phyloP scores from a whole-genome alignment of 2,888 invertebrate genomes.

The Entomobrya proxima region DNA sequence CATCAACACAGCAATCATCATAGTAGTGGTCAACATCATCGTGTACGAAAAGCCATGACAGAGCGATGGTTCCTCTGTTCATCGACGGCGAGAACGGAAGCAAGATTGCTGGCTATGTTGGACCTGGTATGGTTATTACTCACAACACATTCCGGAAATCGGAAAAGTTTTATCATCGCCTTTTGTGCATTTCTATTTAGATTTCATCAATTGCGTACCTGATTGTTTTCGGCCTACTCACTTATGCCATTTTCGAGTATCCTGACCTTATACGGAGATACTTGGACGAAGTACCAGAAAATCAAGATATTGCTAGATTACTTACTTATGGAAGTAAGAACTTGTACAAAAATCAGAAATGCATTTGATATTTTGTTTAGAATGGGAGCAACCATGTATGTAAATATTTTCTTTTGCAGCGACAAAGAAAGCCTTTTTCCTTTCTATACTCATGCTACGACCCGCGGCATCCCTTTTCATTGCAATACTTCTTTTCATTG shows the following conservation, averaged over 20 bases:
- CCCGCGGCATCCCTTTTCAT: slow-evolving; percentile 64
- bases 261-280: slow-evolving; percentile 68
- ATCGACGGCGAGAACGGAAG: slow-evolving; percentile 69
- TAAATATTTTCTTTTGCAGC: slow-evolving; percentile 36
- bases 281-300: slow-evolving; percentile 72
- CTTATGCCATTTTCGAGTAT: slow-evolving; percentile 61
- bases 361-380: no score
- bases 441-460: slow-evolving; percentile 63
- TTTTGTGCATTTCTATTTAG: slow-evolving; percentile 3
- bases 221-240: slow-evolving; percentile 67
- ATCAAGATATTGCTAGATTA: slow-evolving; percentile 72
- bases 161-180: not conserved
- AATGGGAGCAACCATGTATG: no score
- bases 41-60: slow-evolving; percentile 58
- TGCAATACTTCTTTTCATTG: slow-evolving; percentile 69
- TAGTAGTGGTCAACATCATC: slow-evolving; percentile 22
- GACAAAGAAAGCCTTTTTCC: slow-evolving; percentile 68
- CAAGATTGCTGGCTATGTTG: slow-evolving; percentile 65
- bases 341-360: no score
- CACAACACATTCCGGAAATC: not conserved
- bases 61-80: slow-evolving; percentile 71
- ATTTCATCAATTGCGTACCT: slow-evolving; percentile 64
- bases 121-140: slow-evolving; percentile 65
- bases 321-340: slow-evolving; percentile 74
- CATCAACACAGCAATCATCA: no score